phyloP scores from a whole-genome alignment of 2,888 invertebrate genomes.

The Athripsodes cinereus region DNA sequence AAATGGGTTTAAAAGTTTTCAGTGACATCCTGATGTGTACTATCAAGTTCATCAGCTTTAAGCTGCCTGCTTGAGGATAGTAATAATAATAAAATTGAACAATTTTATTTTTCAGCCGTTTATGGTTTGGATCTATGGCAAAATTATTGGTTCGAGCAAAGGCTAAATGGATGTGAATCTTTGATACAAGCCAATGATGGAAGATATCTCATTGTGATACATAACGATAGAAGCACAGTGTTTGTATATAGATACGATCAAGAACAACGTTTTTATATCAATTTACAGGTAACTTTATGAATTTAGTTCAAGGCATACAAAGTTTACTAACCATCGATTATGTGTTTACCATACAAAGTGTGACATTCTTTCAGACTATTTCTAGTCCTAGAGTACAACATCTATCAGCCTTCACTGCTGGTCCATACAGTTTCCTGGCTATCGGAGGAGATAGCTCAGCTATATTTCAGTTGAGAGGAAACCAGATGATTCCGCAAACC shows the following conservation, averaged over 20 bases:
- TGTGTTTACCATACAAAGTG: too few species aligned
- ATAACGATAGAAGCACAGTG: constrained; percentile 15
- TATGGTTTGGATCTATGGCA: constrained; percentile 23
- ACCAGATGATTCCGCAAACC: constrained; percentile 11
- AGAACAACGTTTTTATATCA: constrained; percentile 7
- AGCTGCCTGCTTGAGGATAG: too few species aligned
- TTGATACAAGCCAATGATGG: constrained; percentile 18
- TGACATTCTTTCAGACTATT: constrained; percentile 29
- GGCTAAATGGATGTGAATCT: constrained; percentile 16
- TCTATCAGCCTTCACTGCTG: constrained; percentile 35
- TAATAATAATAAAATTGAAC: too few species aligned
- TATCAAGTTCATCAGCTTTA: too few species aligned
- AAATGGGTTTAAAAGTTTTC: too few species aligned
- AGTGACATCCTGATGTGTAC: too few species aligned
- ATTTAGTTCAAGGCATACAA: too few species aligned
- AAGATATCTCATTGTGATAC: constrained; percentile 18
- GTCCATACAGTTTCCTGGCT: constrained; percentile 36
- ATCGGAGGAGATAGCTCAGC: constrained; percentile 34
- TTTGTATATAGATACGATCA: constrained; percentile 19
- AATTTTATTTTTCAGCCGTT: constrained; percentile 22
- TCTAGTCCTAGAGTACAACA: constrained; percentile 30
- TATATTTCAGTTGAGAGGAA: constrained; percentile 21
- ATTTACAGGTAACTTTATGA: background rate
- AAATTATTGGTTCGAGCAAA: constrained; percentile 25
- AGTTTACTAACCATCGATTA: too few species aligned